Conservation (phyloP, 2,888 invertebrate species). For the Drosophila demipolita region DNA sequence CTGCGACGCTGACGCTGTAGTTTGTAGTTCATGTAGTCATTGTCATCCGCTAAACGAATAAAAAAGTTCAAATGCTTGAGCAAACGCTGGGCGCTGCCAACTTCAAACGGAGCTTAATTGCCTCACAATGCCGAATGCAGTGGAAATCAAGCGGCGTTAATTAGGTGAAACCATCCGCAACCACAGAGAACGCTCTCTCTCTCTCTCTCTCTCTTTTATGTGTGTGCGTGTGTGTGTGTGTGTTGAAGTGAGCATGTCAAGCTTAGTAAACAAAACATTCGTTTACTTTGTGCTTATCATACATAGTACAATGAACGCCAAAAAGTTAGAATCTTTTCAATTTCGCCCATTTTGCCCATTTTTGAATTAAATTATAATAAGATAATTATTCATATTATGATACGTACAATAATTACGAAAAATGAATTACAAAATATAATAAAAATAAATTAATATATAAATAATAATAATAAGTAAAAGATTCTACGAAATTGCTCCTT, state of each 20-base stretch:
- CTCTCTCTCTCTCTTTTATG: slow-evolving; percentile 23
- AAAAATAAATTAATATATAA: no score
- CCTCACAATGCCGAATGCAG: slow-evolving; percentile 65
- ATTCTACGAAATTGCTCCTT: neutral
- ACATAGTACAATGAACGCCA: neutral
- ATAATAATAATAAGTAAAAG: neutral
- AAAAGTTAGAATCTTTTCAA: neutral
- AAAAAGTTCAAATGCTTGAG: neutral
- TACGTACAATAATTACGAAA: neutral
- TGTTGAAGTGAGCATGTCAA: slow-evolving; percentile 19
- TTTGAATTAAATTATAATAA: neutral
- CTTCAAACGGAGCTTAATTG: slow-evolving; percentile 66
- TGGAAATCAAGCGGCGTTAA: slow-evolving; percentile 62
- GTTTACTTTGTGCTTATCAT: slow-evolving; percentile 1
- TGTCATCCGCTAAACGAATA: neutral
- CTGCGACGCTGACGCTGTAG: slow-evolving; percentile 42
- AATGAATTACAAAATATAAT: neutral
- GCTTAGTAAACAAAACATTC: slow-evolving; percentile 15
- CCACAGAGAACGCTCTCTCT: slow-evolving; percentile 30
- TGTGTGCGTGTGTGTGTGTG: neutral
- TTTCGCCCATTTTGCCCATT: no score
- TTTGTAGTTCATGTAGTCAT: slow-evolving; percentile 5
- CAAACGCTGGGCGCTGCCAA: slow-evolving; percentile 47
- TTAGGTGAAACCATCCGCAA: slow-evolving; percentile 73
- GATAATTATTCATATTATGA: neutral